A percentile compares a stretch with the other conserved stretches of the same genome.
phyloP scores from a whole-genome alignment of 2,888 invertebrate species.

The Xanthorhoe designata region DNA sequence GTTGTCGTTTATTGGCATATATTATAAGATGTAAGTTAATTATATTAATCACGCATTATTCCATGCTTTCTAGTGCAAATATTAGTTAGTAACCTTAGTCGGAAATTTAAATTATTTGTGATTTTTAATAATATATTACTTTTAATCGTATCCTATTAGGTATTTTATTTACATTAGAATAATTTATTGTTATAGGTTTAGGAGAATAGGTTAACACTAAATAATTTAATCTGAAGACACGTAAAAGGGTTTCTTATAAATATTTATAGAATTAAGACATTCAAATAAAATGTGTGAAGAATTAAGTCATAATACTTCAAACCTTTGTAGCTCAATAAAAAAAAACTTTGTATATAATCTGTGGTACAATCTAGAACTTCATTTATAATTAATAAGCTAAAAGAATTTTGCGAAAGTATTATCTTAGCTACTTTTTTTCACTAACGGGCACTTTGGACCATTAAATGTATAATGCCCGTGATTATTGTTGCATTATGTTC shows the following conservation, averaged over 20 bases:
- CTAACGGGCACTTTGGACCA: too few species aligned
- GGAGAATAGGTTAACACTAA: conserved; percentile 5
- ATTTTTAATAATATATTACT: conserved; percentile 41
- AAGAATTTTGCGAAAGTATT: too few species aligned
- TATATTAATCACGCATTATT: conserved; percentile 61
- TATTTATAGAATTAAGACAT: conserved; percentile 9
- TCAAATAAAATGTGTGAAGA: background rate
- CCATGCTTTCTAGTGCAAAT: conserved; percentile 74
- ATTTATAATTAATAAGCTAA: too few species aligned
- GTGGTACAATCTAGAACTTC: too few species aligned
- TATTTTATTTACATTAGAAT: conserved; percentile 29
- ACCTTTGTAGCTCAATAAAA: conserved; percentile 13
- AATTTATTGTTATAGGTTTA: conserved; percentile 28
- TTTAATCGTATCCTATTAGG: conserved; percentile 40
- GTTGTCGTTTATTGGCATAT: conserved; percentile 7
- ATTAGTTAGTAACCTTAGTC: conserved; percentile 46
- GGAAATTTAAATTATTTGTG: conserved; percentile 37
- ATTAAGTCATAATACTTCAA: background rate
- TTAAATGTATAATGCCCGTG: too few species aligned
- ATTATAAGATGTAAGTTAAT: conserved; percentile 40
- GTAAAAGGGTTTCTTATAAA: conserved; percentile 11
- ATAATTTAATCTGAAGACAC: conserved; percentile 7
- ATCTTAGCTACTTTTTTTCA: too few species aligned
- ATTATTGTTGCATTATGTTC: too few species aligned
- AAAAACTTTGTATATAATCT: background rate